These are phyloP conservation scores for Callorhinus ursinus DNA, from an alignment of 2,113 vertebrate species.

Conservation along the genomic window DNA sequence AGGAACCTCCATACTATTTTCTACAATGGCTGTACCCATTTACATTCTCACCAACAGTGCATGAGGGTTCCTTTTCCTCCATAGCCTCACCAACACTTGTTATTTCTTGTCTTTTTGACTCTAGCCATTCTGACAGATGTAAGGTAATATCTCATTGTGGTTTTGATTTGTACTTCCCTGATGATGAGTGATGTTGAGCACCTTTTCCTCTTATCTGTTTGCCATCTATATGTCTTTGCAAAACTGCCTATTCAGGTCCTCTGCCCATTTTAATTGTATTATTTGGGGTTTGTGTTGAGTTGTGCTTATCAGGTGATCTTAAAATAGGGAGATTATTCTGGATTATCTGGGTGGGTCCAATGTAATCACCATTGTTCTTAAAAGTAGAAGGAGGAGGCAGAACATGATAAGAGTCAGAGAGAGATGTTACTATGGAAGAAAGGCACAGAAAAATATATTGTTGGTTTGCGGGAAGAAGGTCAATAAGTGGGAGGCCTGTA, in stretches of 20 bases:
- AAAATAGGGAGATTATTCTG: slow-evolving; percentile 54
- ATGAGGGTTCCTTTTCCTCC: neutral
- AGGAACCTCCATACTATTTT: neutral
- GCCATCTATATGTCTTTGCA: neutral
- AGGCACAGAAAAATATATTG: neutral
- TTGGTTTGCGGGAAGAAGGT: neutral
- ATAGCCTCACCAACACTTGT: neutral
- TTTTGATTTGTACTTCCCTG: neutral
- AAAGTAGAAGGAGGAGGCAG: neutral
- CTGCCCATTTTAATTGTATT: neutral
- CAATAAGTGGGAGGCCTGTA: neutral
- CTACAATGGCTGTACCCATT: neutral
- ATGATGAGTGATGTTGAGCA: neutral
- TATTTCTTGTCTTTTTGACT: neutral
- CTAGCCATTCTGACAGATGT: neutral
- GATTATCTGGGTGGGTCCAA: neutral
- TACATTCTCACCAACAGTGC: neutral
- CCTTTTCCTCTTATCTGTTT: neutral
- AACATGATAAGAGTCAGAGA: neutral
- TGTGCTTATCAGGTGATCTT: slow-evolving; percentile 40
- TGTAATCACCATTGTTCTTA: neutral
- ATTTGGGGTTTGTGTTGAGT: neutral
- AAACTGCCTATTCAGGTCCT: neutral
- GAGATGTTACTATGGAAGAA: neutral
- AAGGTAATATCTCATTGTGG: neutral